phyloP scores from a whole-genome alignment of 1,140 invertebrate species.

The Drosophila pseudoobscura region DNA sequence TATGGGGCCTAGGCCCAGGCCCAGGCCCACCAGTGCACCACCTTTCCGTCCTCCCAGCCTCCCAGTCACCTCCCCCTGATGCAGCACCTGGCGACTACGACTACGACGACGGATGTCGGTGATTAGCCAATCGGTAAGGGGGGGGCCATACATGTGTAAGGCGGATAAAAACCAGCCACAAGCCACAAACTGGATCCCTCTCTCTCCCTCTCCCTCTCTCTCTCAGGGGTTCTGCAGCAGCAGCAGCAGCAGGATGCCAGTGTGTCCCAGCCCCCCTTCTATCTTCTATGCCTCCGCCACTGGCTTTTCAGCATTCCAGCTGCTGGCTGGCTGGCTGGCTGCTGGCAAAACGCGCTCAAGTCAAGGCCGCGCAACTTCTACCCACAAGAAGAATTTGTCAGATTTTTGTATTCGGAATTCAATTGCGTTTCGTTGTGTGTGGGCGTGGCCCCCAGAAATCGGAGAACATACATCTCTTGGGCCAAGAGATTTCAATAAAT shows the following conservation, averaged over 20 bases:
- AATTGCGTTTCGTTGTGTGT: too few relatives aligned
- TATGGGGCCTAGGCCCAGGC: too few relatives aligned
- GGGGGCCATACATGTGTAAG: slow-evolving; percentile 25
- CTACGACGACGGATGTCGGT: slow-evolving; percentile 49
- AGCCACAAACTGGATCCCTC: slow-evolving; percentile 26
- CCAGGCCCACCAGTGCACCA: slow-evolving; percentile 1
- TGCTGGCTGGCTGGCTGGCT: background rate
- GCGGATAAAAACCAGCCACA: slow-evolving; percentile 31
- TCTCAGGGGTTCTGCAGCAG: slow-evolving; percentile 14
- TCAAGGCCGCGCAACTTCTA: slow-evolving; percentile 34
- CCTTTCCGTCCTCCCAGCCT: background rate
- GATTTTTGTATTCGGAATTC: too few relatives aligned
- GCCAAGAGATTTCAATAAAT: too few relatives aligned
- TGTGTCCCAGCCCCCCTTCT: too few relatives aligned
- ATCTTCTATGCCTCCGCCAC: too few relatives aligned
- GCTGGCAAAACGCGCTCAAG: slow-evolving; percentile 21
- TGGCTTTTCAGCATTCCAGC: background rate
- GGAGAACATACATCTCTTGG: too few relatives aligned
- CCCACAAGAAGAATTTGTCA: slow-evolving; percentile 17
- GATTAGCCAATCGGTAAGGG: slow-evolving; percentile 62
- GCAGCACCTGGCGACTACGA: too few relatives aligned
- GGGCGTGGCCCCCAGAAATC: too few relatives aligned
- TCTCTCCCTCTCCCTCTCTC: too few relatives aligned
- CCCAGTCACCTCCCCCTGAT: background rate
- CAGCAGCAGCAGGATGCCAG: slow-evolving; percentile 29